Evolutionary conservation across 2,888 invertebrate genomes (phyloP), one percentile per base, ranked within the genome.

Genomic region (Punctoribates punctum): DNA sequence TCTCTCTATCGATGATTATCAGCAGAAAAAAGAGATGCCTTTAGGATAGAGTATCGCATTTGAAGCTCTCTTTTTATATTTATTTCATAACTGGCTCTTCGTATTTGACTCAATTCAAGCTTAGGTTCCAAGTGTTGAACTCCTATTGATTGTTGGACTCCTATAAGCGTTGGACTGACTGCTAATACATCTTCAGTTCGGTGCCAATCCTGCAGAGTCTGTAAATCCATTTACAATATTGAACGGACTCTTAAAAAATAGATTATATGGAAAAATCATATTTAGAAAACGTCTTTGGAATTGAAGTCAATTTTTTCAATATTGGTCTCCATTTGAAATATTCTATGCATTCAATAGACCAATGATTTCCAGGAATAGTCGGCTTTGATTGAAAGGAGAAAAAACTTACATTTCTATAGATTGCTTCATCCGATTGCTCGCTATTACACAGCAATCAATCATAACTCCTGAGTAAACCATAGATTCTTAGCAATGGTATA

Each of bases 401-500:
- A 51, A 51, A 51, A 51, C 20, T 51, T 51, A 11, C n/a, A 51
- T n/a, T 51, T 20, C 51, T 51, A n/a, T 51, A 27, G 60, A 60
- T 27, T 29, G 60, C 0, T 27, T 60, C 29, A 15, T 60, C 60
- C 29, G 29, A 67, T 38, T 38, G n/a, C 29, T 42, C 11, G 27
- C 34, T 67, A 67, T 67, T 67, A 38, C n/a, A 34, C 38, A n/a
- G 38, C 65, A 67, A 67, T 67, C 65, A 67, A 67, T 67, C 65
- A 67, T 67, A 38, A 67, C 34, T 4, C 48, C 62, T 15, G 38
- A 67, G 29, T 20, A n/a, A 15, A 20, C 60, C 27, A 27, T 13
- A 15, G 27, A 29, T 60, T 60, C 29, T 1, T 6, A 60, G 0
- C 17, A 60, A 60, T 27, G 0, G 20, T 51, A 20, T 20, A 20